Percentiles rank a stretch among this genome's conserved stretches.
Evolutionary conservation across 1,140 invertebrate genomes (phyloP).

Genomic region (Solenopsis invicta): DNA sequence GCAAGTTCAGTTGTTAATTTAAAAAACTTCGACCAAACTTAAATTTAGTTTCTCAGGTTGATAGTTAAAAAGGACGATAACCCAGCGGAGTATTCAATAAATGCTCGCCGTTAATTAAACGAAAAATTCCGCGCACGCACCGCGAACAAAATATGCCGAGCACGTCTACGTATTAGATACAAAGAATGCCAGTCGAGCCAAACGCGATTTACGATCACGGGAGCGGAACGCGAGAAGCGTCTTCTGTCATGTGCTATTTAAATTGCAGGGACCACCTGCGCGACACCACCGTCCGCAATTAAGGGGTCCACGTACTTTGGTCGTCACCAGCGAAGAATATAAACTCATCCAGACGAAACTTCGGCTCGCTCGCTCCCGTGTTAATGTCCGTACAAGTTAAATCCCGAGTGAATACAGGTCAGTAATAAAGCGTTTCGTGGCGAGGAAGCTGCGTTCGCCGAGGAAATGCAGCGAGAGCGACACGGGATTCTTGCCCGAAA

Average conservation of each 20-base stretch:
- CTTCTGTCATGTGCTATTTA: constrained; percentile 54
- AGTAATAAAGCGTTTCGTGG: constrained; percentile 40
- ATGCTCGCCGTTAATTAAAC: not conserved
- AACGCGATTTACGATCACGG: constrained; percentile 17
- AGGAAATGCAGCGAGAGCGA: constrained; percentile 41
- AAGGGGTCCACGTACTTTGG: constrained; percentile 14
- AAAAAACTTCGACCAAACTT: constrained; percentile 19
- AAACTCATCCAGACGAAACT: constrained; percentile 56
- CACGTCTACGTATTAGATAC: constrained; percentile 23
- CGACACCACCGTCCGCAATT: constrained; percentile 44
- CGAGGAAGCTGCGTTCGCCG: constrained; percentile 21
- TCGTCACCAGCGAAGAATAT: constrained; percentile 39
- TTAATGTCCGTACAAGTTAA: constrained; percentile 56
- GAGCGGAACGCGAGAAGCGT: constrained; percentile 16
- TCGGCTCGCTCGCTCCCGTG: constrained; percentile 23
- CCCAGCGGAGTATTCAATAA: not conserved
- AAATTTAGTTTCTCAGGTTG: constrained; percentile 4
- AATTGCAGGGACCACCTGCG: constrained; percentile 36
- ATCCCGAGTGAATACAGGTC: constrained; percentile 58
- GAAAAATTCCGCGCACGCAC: not conserved
- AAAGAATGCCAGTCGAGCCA: constrained; percentile 1
- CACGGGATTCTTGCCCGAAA: constrained; percentile 17
- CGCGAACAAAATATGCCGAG: not conserved
- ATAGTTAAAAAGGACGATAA: not conserved
- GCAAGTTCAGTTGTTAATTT: constrained; percentile 24